Evolutionary conservation across 2,113 vertebrate species (phyloP).

Genomic region (Caranx melampygus): DNA sequence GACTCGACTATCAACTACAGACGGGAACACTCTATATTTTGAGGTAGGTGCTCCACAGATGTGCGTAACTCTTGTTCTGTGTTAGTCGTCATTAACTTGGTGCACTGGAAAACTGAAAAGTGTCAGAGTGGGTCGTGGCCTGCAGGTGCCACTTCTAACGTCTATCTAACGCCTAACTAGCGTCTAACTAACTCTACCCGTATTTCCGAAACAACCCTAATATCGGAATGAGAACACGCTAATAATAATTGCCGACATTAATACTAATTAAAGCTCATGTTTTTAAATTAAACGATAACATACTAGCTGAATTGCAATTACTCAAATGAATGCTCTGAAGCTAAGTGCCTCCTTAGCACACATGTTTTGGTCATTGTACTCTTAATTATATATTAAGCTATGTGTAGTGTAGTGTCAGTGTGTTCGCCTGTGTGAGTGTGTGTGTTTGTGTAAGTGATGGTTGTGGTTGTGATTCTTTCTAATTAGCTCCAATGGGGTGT

Average conservation of each 20-base stretch:
- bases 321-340: background rate
- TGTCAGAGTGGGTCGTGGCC: conserved; percentile 59
- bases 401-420: background rate
- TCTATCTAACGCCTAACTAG: too few relatives aligned
- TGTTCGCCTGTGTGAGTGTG: background rate
- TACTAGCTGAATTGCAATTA: background rate
- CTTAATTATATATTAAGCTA: too few relatives aligned
- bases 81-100: conserved; percentile 39
- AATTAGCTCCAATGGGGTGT: conserved; percentile 45
- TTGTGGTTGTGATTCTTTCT: conserved; percentile 3
- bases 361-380: background rate
- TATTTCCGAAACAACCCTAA: background rate
- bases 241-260: too few relatives aligned
- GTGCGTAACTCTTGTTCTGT: background rate
- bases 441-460: conserved; percentile 12
- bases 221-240: background rate
- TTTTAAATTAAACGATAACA: background rate
- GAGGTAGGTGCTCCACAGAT: conserved; percentile 53
- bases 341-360: background rate
- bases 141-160: conserved; percentile 59
- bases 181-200: too few relatives aligned
- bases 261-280: background rate
- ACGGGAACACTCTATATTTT: background rate
- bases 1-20: background rate
- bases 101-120: conserved; percentile 14